Percentiles rank a stretch among this genome's conserved stretches.
phyloP scores from a whole-genome alignment of 1,140 invertebrate genomes.

The Cardiocondyla obscurior region DNA sequence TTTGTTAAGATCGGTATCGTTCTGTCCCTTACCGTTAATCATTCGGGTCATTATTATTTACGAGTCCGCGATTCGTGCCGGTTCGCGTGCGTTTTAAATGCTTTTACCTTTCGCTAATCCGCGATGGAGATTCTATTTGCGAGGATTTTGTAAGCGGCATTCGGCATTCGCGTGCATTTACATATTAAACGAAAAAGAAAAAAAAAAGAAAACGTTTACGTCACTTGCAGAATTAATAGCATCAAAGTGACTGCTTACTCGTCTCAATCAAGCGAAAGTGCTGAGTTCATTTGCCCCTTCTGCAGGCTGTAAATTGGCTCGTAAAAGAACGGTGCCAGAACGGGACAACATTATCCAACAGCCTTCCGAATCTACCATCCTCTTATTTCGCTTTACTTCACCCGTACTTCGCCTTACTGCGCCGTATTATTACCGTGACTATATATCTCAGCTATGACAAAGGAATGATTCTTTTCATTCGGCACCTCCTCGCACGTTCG shows the following conservation, averaged over 20 bases:
- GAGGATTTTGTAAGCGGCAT: neutral
- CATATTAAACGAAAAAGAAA: neutral
- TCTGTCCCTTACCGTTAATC: constrained; percentile 23
- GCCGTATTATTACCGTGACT: constrained; percentile 1
- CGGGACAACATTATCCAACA: constrained; percentile 58
- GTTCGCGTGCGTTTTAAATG: neutral
- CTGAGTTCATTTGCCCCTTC: constrained; percentile 19
- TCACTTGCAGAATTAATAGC: constrained; percentile 16
- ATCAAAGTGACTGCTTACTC: constrained; percentile 16
- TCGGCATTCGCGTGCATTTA: neutral
- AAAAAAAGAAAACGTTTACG: neutral
- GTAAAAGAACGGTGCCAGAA: constrained; percentile 33
- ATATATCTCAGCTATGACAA: constrained; percentile 25
- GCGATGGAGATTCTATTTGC: neutral
- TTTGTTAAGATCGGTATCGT: constrained; percentile 43
- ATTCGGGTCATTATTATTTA: neutral
- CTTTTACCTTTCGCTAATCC: neutral
- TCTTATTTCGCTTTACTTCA: constrained; percentile 28
- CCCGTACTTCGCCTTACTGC: constrained; percentile 9
- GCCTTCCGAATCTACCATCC: neutral
- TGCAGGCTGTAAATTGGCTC: constrained; percentile 52
- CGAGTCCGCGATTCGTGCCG: neutral
- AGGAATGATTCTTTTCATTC: constrained; percentile 41
- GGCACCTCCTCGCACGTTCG: constrained; percentile 33
- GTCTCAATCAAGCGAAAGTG: constrained; percentile 30